Evolutionary conservation across 2,888 invertebrate genomes (phyloP).

Genomic region (Rhopalosiphum nymphaeae): DNA sequence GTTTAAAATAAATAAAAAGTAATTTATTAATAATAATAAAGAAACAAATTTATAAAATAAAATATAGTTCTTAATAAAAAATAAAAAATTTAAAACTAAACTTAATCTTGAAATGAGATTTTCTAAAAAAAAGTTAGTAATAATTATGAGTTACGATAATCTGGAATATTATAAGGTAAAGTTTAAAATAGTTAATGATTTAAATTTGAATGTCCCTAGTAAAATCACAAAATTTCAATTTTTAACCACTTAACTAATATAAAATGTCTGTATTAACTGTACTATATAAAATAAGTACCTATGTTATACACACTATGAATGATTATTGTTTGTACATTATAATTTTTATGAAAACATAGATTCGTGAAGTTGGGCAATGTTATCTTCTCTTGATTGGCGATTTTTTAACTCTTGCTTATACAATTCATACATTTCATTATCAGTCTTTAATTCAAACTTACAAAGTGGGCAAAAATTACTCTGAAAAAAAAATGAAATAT

Average conservation of each 20-base stretch:
- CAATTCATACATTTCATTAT: conserved; percentile 54
- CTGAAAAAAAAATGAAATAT: conserved; percentile 35
- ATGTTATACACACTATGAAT: neutral
- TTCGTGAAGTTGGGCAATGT: conserved; percentile 56
- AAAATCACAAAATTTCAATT: neutral
- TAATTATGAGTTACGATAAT: neutral
- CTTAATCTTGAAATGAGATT: conserved; percentile 13
- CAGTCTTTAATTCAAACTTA: conserved; percentile 59
- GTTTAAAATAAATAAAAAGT: neutral
- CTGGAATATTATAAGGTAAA: neutral
- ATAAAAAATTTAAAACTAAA: neutral
- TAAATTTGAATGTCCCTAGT: neutral
- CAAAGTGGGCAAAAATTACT: conserved; percentile 62
- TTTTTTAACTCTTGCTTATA: conserved; percentile 56
- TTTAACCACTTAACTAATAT: neutral
- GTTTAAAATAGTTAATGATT: neutral
- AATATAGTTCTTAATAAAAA: neutral
- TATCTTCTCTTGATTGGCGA: conserved; percentile 30
- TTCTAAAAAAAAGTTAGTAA: neutral
- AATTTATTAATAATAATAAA: neutral
- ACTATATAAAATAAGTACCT: neutral
- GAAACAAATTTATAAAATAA: neutral
- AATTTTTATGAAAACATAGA: conserved; percentile 57
- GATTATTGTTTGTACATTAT: neutral
- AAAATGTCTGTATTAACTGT: neutral